A percentile compares a stretch with the other conserved stretches of the same genome.
Conservation (phyloP, 37 sponge, comb jelly and placozoan genomes). For the Halisarca cf. caerulea region DNA sequence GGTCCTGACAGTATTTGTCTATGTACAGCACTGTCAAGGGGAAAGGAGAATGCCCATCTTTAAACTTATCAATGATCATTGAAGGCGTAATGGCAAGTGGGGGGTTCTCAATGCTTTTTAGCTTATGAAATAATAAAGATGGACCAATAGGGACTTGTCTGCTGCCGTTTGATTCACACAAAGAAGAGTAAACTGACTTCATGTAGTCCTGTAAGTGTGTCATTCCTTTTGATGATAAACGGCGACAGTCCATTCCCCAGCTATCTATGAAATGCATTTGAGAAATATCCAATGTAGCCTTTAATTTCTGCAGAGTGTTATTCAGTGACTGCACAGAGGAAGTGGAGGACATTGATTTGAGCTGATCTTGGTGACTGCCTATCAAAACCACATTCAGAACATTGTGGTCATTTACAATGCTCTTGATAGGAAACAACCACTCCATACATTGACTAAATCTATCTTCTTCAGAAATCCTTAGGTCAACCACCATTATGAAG, state of each 20-base stretch:
- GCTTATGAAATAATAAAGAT: neutral
- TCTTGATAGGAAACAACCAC: neutral
- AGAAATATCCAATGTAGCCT: neutral
- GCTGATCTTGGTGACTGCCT: neutral
- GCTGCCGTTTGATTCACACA: neutral
- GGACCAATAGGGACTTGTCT: neutral
- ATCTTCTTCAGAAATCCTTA: neutral
- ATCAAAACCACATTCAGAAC: neutral
- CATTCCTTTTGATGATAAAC: neutral
- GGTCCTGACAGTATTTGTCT: neutral
- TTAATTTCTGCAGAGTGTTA: neutral
- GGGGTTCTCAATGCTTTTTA: neutral
- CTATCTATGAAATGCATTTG: neutral
- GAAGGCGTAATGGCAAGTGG: neutral
- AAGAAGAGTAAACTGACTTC: neutral
- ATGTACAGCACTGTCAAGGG: neutral
- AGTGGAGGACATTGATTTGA: neutral
- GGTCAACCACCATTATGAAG: constrained; percentile 9
- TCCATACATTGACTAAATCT: neutral
- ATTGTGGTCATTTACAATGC: neutral
- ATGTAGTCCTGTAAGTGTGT: neutral
- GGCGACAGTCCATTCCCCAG: neutral
- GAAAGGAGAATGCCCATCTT: neutral
- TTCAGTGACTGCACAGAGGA: neutral
- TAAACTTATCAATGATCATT: neutral